Evolutionary conservation across 2,888 invertebrate genomes (phyloP), one percentile per base, ranked within the genome.

Genomic region (Drosophila lacicola): DNA sequence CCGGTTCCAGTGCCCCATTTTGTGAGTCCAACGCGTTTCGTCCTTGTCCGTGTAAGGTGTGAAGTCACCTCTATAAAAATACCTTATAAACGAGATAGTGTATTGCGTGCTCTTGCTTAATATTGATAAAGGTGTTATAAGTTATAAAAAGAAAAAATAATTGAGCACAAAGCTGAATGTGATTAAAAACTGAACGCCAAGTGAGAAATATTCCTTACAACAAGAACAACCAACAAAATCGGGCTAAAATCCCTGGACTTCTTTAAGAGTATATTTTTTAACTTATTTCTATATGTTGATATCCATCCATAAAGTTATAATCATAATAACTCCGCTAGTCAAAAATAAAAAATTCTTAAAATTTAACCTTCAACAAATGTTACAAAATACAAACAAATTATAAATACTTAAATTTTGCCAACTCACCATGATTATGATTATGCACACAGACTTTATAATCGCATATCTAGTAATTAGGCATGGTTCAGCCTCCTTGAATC

Each of bases 1-100:
- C 49, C 68, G 62, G 62, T 64, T 72, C 73, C 57, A 54, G 61
- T 63, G 61, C 54, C 61, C 54, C 61, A 57, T 21, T 55, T 50
- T 57, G 75, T 75, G 69, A 76, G 75, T 76, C n/a, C 5, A 10
- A 39, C 46, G 62, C 14, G 44, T 21, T 9, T 64, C 25, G 36
- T 58, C 57, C 74, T 72, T 54, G 19, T 17, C 17, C 17, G 17
- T 19, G 14, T n/a, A 4, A 49, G 14, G 36, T 50, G 44, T 39
- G 0, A 34, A 3, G 19, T 34, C 13, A 34, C 2, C 9, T 34
- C 3, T 3, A 49, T 34, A 34, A 8, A 14, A 19, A 19, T 13
- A 34, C 5, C 8, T 29, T 17, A 29, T 9, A 13, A 17, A 25
- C 13, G 13, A 25, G 8, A 37, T 19, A 13, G 17, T 1, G 17